phyloP scores from a whole-genome alignment of 2,113 vertebrate genomes.

The Crotalus tigris region DNA sequence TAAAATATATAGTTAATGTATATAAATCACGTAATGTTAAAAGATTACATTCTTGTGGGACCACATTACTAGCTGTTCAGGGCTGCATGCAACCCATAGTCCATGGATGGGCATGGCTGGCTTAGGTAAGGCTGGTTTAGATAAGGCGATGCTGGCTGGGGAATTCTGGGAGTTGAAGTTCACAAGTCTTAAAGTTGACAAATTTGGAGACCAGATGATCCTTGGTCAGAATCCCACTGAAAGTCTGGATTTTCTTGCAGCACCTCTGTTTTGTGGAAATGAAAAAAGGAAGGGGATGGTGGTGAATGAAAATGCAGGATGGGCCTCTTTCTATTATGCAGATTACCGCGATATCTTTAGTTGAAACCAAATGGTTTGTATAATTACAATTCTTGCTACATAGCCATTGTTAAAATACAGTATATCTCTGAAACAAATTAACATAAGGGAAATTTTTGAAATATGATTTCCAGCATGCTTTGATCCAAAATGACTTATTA shows the following conservation, averaged over 20 bases:
- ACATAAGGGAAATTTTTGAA: not conserved
- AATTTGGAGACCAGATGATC: not conserved
- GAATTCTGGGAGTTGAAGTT: not conserved
- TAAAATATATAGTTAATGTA: not conserved
- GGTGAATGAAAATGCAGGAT: not conserved
- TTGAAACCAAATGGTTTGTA: rapidly evolving
- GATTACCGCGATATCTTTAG: rapidly evolving
- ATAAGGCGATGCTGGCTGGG: not conserved
- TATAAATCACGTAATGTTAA: no score
- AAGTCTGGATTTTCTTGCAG: not conserved
- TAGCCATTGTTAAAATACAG: not conserved
- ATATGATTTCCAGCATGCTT: not conserved
- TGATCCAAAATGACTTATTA: not conserved
- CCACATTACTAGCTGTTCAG: not conserved
- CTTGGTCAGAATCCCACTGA: not conserved
- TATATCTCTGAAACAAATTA: not conserved
- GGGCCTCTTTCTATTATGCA: rapidly evolving
- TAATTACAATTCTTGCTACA: not conserved
- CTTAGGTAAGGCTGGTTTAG: not conserved
- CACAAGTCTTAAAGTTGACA: not conserved
- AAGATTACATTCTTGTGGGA: not conserved
- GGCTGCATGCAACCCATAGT: not conserved
- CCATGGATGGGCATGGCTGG: not conserved
- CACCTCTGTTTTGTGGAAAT: not conserved
- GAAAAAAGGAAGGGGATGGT: rapidly evolving